Conservation (phyloP, 1,140 invertebrate species). For the Microplitis mediator region DNA sequence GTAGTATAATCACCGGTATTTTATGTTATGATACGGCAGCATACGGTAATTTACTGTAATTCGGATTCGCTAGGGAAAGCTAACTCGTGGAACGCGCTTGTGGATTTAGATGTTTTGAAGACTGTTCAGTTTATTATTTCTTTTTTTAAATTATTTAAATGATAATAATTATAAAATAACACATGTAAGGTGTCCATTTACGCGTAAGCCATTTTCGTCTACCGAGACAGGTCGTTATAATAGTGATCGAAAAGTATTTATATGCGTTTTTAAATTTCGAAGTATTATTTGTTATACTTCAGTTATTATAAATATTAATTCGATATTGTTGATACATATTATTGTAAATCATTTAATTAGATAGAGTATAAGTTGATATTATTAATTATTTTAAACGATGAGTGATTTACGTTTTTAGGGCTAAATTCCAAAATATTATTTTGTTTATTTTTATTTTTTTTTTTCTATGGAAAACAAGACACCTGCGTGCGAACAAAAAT, state of each 20-base stretch:
- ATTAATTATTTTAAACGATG: no score
- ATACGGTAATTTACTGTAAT: no score
- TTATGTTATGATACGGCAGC: no score
- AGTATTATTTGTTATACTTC: conserved; percentile 15
- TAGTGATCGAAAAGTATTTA: conserved; percentile 3
- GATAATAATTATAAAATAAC: not conserved
- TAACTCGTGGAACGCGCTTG: not conserved
- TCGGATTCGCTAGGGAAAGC: not conserved
- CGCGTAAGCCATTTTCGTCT: not conserved
- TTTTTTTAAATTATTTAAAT: not conserved
- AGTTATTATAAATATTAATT: not conserved
- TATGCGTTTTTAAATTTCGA: not conserved
- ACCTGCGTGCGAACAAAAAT: not conserved
- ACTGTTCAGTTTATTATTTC: conserved; percentile 11
- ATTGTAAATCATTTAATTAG: not conserved
- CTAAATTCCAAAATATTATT: not conserved
- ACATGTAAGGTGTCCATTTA: not conserved
- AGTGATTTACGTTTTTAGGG: not conserved
- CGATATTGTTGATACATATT: not conserved
- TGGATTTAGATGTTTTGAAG: conserved; percentile 6
- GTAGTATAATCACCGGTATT: no score
- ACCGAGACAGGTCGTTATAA: not conserved
- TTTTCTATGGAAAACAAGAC: not conserved
- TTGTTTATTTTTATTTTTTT: not conserved
- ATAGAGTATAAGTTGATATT: not conserved